A percentile compares a stretch with the other conserved stretches of the same genome.
phyloP scores from a whole-genome alignment of 2,888 invertebrate species.

The Drosophila atripex region DNA sequence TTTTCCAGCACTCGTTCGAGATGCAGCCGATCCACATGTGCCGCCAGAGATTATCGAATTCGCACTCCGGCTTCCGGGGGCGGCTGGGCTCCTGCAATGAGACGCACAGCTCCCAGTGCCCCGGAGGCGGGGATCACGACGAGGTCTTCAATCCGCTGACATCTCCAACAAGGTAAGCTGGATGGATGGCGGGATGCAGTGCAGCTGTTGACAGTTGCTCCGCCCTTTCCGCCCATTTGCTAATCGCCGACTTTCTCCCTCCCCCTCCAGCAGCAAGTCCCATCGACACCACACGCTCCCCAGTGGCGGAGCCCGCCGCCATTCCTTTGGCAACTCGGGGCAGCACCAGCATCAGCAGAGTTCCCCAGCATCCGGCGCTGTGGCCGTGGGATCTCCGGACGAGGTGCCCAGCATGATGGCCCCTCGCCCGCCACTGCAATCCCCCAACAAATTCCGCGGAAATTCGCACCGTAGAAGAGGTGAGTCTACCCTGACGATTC shows the following conservation, averaged over 20 bases:
- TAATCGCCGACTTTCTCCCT: conserved; percentile 68
- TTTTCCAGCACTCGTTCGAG: conserved; percentile 76
- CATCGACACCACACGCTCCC: conserved; percentile 81
- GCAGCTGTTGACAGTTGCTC: conserved; percentile 81
- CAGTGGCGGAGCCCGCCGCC: conserved; percentile 80
- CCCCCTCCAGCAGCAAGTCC: conserved; percentile 60
- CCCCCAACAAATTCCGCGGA: conserved; percentile 82
- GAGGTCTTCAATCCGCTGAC: conserved; percentile 80
- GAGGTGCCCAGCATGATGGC: conserved; percentile 84
- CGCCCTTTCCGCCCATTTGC: conserved; percentile 48
- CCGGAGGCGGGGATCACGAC: conserved; percentile 68
- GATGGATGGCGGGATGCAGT: conserved; percentile 63
- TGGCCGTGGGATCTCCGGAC: conserved; percentile 81
- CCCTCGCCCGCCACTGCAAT: conserved; percentile 81
- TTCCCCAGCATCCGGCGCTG: conserved; percentile 51
- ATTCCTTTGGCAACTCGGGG: conserved; percentile 83
- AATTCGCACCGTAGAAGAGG: conserved; percentile 76
- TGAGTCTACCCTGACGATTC: conserved; percentile 64
- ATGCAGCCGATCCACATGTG: conserved; percentile 78
- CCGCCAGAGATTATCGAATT: conserved; percentile 80
- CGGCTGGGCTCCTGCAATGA: conserved; percentile 83
- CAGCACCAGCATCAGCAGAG: conserved; percentile 63
- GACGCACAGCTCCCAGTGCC: conserved; percentile 71
- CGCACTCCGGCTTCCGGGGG: conserved; percentile 82
- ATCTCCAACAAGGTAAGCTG: conserved; percentile 80